Base-by-base conservation (phyloP, 1,140 invertebrate species). In the Euura lappo region DNA sequence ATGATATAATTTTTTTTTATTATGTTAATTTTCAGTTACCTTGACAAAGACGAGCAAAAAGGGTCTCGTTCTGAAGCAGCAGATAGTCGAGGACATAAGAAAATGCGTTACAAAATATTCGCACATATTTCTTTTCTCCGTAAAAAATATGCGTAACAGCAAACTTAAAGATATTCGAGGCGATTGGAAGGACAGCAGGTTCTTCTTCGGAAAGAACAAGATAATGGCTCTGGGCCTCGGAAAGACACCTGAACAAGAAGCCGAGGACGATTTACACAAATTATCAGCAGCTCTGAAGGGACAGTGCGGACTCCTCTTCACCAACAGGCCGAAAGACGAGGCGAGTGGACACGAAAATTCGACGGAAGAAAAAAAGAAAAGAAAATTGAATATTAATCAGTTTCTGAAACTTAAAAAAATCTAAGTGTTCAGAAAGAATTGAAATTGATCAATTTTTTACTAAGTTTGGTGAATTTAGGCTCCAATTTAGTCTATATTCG, bases 121-220 rank as follows among this genome's bases (percentile, higher is more conserved):
- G 45, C 91, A 92, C 73, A 92, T 99, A 77, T 98, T 97, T 86
- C 90, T 98, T 45, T 97, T 99, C 85, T 94, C 94, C 71, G 93
- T 97, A 7, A 90, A 94, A 76, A 98, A 99, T 85, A 97, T 99
- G 95, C 90, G 98, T 73, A 99, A 97, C 85, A 92, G 91, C 72
- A 94, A 96, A 86, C 88, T 99, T 67, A 97, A 98, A 89, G 93
- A 96, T 78, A 86, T 99, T 3, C 87, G 97, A 71, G 90, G 92
- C 71, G 91, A 97, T 81, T 98, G 96, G 96, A 95, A 93, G 80
- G 93, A 96, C 74, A 95, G 96, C 51, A 94, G 94, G 82, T 98
- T 99, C 86, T 98, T 98, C 84, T 98, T 99, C 89, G 98, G 97
- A 5, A 99, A 99, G 90, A 99, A 99, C 84, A 98, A 97, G 90